phyloP scores from a whole-genome alignment of 2,888 invertebrate genomes.

The Emmelina monodactyla region DNA sequence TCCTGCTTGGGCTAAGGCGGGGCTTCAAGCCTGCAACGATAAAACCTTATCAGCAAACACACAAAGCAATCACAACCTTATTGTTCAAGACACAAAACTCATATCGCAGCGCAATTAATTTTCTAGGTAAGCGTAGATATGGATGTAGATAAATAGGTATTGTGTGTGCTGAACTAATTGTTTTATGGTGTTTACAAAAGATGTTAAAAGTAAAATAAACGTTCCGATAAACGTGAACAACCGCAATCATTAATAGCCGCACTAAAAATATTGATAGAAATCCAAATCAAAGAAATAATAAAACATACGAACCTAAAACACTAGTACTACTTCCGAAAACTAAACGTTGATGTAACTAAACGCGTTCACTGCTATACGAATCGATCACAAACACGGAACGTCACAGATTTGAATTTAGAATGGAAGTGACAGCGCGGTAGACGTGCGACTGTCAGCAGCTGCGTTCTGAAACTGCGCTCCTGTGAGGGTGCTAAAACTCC shows the following conservation, averaged over 20 bases:
- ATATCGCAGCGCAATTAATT: too few species aligned
- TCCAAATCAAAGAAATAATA: background rate
- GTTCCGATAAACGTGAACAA: background rate
- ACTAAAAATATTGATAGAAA: too few species aligned
- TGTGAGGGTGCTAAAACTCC: constrained; percentile 62
- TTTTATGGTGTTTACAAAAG: constrained; percentile 8
- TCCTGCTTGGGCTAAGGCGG: constrained; percentile 58
- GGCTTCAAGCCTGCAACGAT: constrained; percentile 54
- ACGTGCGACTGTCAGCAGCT: constrained; percentile 59
- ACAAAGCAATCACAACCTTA: constrained; percentile 2
- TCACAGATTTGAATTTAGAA: constrained; percentile 15
- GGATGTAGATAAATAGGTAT: too few species aligned
- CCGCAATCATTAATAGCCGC: background rate
- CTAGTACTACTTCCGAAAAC: too few species aligned
- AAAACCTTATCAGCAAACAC: constrained; percentile 47
- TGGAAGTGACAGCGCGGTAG: constrained; percentile 43
- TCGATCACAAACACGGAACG: background rate
- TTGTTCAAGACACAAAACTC: too few species aligned
- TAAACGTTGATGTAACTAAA: background rate
- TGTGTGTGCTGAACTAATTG: constrained; percentile 5
- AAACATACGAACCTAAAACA: too few species aligned
- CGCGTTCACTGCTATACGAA: background rate
- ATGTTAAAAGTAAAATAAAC: background rate
- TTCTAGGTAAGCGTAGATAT: too few species aligned
- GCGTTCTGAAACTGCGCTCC: constrained; percentile 59